Conservation (phyloP, 2,797 vertebrate genomes). For the Hydrolagus colliei region DNA sequence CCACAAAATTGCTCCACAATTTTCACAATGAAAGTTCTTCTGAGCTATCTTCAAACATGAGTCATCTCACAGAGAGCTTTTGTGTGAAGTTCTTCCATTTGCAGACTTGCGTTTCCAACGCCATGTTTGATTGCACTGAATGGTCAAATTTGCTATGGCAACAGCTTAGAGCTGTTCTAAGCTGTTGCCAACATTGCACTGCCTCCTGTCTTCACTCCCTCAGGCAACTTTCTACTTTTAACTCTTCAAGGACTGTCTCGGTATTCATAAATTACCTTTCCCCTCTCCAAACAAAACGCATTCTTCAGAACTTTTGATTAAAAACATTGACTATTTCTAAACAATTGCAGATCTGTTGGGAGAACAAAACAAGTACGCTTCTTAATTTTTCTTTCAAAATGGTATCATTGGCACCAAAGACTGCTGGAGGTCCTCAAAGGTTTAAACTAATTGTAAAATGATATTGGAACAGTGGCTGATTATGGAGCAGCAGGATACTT, state of each 20-base stretch:
- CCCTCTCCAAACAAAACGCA: neutral
- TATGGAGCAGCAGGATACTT: neutral
- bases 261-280: neutral
- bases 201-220: neutral
- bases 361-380: neutral
- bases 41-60: neutral
- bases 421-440: neutral
- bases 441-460: neutral
- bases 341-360: neutral
- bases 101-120: neutral
- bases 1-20: neutral
- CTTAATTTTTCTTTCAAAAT: neutral
- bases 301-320: neutral
- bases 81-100: neutral
- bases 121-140: constrained; percentile 10
- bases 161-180: neutral
- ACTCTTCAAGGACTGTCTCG: neutral
- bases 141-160: neutral
- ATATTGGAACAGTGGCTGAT: neutral
- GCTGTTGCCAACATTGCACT: neutral
- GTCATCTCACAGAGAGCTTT: no score
- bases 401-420: neutral
- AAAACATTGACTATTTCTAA: neutral
- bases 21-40: neutral
- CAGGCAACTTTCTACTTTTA: neutral